A percentile compares a stretch with the other conserved stretches of the same genome.
Evolutionary conservation across 2,113 vertebrate genomes (phyloP).

Genomic region (Miniopterus natalensis): DNA sequence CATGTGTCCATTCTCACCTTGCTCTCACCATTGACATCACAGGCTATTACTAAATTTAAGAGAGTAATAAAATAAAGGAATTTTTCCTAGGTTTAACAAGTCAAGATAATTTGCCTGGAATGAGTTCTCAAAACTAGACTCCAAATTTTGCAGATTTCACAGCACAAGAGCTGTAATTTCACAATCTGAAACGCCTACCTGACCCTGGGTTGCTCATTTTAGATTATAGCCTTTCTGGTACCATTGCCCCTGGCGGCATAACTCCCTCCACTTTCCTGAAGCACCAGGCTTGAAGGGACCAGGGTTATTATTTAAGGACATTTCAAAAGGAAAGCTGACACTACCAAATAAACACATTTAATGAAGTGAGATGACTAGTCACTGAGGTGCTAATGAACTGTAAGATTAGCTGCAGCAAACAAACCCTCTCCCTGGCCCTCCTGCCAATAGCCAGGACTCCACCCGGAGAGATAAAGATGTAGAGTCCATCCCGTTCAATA

Average conservation of each 20-base stretch:
- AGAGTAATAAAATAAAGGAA: slow-evolving; percentile 33
- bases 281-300: slow-evolving; percentile 47
- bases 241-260: slow-evolving; percentile 36
- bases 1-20: slow-evolving; percentile 57
- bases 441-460: slow-evolving; percentile 79
- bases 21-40: neutral
- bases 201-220: slow-evolving; percentile 71
- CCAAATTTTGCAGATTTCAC: slow-evolving; percentile 74
- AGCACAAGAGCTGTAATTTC: slow-evolving; percentile 76
- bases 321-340: slow-evolving; percentile 77
- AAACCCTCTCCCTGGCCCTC: slow-evolving; percentile 78
- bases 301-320: slow-evolving; percentile 77
- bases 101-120: slow-evolving; percentile 64
- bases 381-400: slow-evolving; percentile 83
- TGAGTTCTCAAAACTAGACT: slow-evolving; percentile 55
- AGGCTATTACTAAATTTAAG: slow-evolving; percentile 15
- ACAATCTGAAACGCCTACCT: slow-evolving; percentile 77
- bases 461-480: slow-evolving; percentile 68
- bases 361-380: slow-evolving; percentile 84
- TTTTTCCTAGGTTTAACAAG: slow-evolving; percentile 5
- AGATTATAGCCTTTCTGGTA: slow-evolving; percentile 71
- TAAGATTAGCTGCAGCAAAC: slow-evolving; percentile 80
- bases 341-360: slow-evolving; percentile 85
- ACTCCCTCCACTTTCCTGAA: slow-evolving; percentile 56
- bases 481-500: slow-evolving; percentile 74